Evolutionary conservation across 2,888 invertebrate genomes (phyloP), one percentile per base, ranked within the genome.

Genomic region (Syrista parreyssii): DNA sequence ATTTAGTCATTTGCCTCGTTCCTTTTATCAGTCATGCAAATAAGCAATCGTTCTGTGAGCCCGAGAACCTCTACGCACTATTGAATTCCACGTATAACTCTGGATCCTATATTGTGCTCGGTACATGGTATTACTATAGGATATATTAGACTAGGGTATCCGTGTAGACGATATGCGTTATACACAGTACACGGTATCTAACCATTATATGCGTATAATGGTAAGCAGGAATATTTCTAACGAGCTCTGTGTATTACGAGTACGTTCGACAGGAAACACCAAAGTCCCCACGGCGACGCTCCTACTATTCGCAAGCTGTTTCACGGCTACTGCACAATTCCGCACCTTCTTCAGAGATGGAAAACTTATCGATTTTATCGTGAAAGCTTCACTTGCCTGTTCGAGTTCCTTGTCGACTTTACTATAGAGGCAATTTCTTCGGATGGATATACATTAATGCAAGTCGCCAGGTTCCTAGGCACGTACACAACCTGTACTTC

Each of bases 11-110:
- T 71, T 71, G 23, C 32, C 31, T 12, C 32, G 11, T 31, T 31
- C 71, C 71, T 71, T 71, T 71, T 71, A 71, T 71, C 71, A 71
- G 31, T 0, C 31, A 71, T 71, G 71, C 71, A 71, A 71, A 71
- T 71, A 32, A 33, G 71, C 31, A 71, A 71, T 71, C 71, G 71
- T 32, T 55, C 55, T 3, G 23, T 9, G 55, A 55, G 23, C 23
- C 55, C 55, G 55, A 9, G 55, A 23, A 23, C 2, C 23, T 55
- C 55, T 55, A 55, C 55, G 23, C 55, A 23, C 23, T 55, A 55
- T 23, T 55, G 55, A 23, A 55, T 55, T 55, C 55, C 55, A 23
- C 23, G 55, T 55, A 55, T 23, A 55, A 55, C 23, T 55, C 55
- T 55, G 55, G 23, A 55, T 23, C 55, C 55, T 55, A 55, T 55